Evolutionary conservation across 2,888 invertebrate genomes (phyloP), one percentile per base, ranked within the genome.

Genomic region (Allacma fusca): DNA sequence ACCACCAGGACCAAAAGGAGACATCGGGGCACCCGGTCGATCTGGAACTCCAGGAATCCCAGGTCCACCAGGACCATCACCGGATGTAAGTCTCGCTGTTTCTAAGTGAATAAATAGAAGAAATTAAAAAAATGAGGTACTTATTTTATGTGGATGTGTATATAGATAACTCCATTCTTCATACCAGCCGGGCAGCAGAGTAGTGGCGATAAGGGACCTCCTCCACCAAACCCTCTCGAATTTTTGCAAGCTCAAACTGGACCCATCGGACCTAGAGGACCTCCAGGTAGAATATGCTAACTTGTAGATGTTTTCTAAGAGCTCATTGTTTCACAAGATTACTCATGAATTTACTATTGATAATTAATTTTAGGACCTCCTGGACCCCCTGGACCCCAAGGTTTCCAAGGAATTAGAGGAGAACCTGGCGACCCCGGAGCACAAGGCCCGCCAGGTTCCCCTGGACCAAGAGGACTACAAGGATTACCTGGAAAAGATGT

Each of bases 231-330:
- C 84, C 89, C 90, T 23, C 92, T 92, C 85, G 91, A 92, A 84
- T 94, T 93, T 86, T 87, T 94, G 86, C 94, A 94, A 87, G 92
- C 94, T 23, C 91, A 93, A 84, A 92, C 93, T 0, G 94, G 94
- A 7, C 91, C 93, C 19, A 90, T 92, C 23, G 96, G 96, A 50
- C 90, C 93, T 0, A 89, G 94, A 85, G 96, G 96, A 81, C 89
- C 92, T 64, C 90, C 92, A 83, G 95, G 94, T 88, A n/a, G n/a
- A n/a, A n/a, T n/a, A n/a, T n/a, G n/a, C n/a, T n/a, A n/a, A n/a
- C n/a, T n/a, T n/a, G n/a, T n/a, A n/a, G n/a, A n/a, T n/a, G n/a
- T n/a, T n/a, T n/a, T n/a, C n/a, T n/a, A n/a, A n/a, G n/a, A n/a
- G n/a, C n/a, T n/a, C n/a, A n/a, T n/a, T n/a, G n/a, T n/a, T n/a